Evolutionary conservation across 2,888 invertebrate species (phyloP).

Genomic region (Vandiemenella viatica): DNA sequence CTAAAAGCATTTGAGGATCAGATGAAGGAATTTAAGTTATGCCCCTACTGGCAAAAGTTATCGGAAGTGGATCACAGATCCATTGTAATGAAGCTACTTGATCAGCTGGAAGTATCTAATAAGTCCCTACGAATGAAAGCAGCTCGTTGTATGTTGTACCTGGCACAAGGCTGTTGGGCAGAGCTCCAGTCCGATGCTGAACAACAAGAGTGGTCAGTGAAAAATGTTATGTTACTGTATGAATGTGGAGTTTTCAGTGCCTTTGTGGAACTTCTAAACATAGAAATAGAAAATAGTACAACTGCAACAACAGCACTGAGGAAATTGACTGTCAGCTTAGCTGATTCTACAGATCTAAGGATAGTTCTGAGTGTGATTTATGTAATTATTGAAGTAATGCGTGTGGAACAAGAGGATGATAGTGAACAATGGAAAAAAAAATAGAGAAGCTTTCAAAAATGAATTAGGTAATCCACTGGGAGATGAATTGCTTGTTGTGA

Average conservation of each 20-base stretch:
- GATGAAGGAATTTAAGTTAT: conserved; percentile 68
- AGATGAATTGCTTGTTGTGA: conserved; percentile 75
- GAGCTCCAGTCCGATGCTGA: conserved; percentile 87
- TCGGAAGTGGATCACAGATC: conserved; percentile 50
- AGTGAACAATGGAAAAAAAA: conserved; percentile 34
- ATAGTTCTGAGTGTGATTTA: conserved; percentile 87
- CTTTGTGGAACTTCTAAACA: conserved; percentile 81
- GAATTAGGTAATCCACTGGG: conserved; percentile 44
- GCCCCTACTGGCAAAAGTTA: conserved; percentile 72
- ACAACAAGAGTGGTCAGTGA: conserved; percentile 66
- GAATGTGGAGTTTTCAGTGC: conserved; percentile 79
- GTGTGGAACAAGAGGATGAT: conserved; percentile 41
- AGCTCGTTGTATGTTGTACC: conserved; percentile 82
- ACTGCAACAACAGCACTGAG: conserved; percentile 56
- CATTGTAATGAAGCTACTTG: conserved; percentile 71
- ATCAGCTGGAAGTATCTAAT: conserved; percentile 81
- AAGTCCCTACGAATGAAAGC: conserved; percentile 73
- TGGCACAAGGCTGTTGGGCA: conserved; percentile 88
- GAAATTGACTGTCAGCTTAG: conserved; percentile 65
- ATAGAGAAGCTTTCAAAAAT: conserved; percentile 42
- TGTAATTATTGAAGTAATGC: conserved; percentile 87
- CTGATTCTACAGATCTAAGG: conserved; percentile 83
- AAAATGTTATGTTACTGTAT: conserved; percentile 76
- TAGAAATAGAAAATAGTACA: conserved; percentile 77
- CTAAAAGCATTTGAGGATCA: conserved; percentile 83